Conservation (phyloP, 37 sponge, comb jelly and placozoan species). For the Geodia barretti region DNA sequence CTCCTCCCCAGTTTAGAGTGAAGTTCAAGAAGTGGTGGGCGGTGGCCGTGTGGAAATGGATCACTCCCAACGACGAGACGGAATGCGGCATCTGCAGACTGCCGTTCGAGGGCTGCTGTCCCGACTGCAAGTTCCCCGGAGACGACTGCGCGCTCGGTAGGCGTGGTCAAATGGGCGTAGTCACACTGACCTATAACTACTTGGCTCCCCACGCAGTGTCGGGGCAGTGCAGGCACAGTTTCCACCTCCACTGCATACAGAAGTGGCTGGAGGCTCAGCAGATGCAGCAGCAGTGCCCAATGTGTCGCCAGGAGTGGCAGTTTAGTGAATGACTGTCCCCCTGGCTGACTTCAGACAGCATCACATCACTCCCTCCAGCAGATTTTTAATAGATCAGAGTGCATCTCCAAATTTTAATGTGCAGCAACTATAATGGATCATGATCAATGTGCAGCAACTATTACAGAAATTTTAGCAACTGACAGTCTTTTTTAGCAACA, state of each 20-base stretch:
- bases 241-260: conserved; percentile 97
- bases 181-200: not conserved
- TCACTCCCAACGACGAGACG: conserved; percentile 81
- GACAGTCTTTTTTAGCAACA: too few species aligned
- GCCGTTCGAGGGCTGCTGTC: conserved; percentile 94
- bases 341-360: too few species aligned
- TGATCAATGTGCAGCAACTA: too few species aligned
- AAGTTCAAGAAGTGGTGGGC: conserved; percentile 78
- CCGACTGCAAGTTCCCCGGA: conserved; percentile 91
- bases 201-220: conserved; percentile 49
- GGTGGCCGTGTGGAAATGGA: conserved; percentile 98
- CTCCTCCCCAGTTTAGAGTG: conserved; percentile 39
- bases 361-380: not conserved
- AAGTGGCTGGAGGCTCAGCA: conserved; percentile 94
- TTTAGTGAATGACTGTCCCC: conserved; percentile 51
- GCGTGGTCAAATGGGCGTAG: not conserved
- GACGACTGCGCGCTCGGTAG: conserved; percentile 93
- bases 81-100: conserved; percentile 97
- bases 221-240: conserved; percentile 86
- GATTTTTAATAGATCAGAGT: too few species aligned
- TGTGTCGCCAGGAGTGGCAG: conserved; percentile 96
- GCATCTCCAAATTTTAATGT: not conserved
- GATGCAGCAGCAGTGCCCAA: conserved; percentile 91
- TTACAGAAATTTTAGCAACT: too few species aligned
- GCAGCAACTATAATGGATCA: too few species aligned